Conservation (phyloP, 2,888 invertebrate genomes). For the Ariolimax columbianus region DNA sequence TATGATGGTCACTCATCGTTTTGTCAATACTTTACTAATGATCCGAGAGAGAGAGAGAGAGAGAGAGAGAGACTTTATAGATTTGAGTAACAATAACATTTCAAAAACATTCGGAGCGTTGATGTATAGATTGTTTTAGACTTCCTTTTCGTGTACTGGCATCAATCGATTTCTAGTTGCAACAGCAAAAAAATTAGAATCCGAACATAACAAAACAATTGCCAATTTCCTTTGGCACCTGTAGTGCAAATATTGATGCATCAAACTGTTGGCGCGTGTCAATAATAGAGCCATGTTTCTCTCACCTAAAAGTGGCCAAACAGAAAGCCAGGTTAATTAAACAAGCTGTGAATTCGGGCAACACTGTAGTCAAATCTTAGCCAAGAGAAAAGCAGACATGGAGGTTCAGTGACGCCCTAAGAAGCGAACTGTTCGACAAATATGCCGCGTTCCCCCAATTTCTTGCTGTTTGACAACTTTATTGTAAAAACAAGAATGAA, state of each 20-base stretch:
- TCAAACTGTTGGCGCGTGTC: constrained; percentile 13
- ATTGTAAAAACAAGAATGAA: background rate
- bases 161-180: too few species aligned
- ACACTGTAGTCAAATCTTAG: background rate
- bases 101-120: too few species aligned
- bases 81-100: too few species aligned
- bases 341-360: background rate
- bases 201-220: background rate
- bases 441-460: background rate
- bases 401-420: background rate
- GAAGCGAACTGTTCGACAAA: background rate
- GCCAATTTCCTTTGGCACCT: background rate
- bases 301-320: background rate
- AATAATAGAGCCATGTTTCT: background rate
- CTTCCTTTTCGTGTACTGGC: too few species aligned
- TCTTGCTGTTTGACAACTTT: background rate
- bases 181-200: background rate
- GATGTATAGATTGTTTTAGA: too few species aligned
- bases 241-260: background rate
- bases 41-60: too few species aligned
- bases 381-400: background rate
- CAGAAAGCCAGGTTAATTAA: background rate
- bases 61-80: too few species aligned
- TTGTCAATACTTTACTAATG: too few species aligned
- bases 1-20: too few species aligned